Conservation (phyloP, 2,113 vertebrate species). For the Manacus vitellinus region DNA sequence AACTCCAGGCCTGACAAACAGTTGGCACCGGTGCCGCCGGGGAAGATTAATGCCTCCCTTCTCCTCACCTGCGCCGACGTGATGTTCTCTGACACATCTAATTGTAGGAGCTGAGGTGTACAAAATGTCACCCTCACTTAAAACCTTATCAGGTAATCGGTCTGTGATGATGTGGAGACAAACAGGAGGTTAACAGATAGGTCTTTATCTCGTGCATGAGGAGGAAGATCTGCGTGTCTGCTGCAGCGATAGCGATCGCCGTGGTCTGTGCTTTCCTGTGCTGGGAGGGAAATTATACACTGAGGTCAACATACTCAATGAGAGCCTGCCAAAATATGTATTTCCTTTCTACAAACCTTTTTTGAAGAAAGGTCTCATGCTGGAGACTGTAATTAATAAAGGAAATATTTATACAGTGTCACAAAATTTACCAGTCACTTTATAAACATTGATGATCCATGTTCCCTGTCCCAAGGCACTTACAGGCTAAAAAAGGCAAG, state of each 20-base stretch:
- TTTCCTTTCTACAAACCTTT: constrained; percentile 55
- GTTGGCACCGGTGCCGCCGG: background rate
- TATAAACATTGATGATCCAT: constrained; percentile 55
- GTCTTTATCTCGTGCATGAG: background rate
- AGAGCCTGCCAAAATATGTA: constrained; percentile 62
- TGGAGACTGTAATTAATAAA: constrained; percentile 57
- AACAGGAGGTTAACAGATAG: constrained; percentile 21
- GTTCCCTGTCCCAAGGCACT: constrained; percentile 53
- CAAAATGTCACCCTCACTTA: background rate
- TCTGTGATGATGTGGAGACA: background rate
- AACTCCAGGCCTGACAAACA: background rate
- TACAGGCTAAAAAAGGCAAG: constrained; percentile 63
- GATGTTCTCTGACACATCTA: background rate
- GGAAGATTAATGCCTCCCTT: constrained; percentile 36
- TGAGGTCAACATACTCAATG: background rate
- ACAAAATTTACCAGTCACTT: constrained; percentile 45
- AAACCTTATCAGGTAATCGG: background rate
- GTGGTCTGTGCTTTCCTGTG: background rate
- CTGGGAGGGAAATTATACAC: background rate
- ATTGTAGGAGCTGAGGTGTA: background rate
- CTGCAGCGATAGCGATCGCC: background rate
- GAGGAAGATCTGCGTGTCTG: background rate
- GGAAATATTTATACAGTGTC: constrained; percentile 60
- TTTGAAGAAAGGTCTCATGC: constrained; percentile 38
- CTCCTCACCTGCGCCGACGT: background rate